A percentile compares a stretch with the other conserved stretches of the same genome.
Conservation (phyloP, 2,888 invertebrate species). For the Acanthopleura granulata region DNA sequence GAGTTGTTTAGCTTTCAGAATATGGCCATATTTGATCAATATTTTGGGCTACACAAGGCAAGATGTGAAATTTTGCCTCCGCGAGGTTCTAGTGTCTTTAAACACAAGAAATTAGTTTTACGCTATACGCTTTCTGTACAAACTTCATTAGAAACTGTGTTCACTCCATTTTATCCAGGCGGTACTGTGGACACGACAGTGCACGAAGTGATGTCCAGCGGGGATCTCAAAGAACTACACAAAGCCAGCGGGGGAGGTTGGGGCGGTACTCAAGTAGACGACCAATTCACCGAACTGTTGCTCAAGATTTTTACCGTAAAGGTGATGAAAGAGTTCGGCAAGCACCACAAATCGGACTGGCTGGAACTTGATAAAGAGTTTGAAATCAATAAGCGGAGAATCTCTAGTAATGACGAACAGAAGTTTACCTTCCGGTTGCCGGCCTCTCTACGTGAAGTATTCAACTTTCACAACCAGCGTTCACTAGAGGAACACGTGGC, state of each 20-base stretch:
- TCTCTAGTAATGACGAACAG: slow-evolving; percentile 23
- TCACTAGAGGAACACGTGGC: slow-evolving; percentile 22
- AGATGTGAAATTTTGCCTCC: too few relatives aligned
- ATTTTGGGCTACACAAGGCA: too few relatives aligned
- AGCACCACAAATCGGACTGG: slow-evolving; percentile 32
- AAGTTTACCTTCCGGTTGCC: slow-evolving; percentile 40
- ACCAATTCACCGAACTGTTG: slow-evolving; percentile 29
- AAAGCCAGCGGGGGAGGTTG: background rate
- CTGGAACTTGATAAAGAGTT: slow-evolving; percentile 39
- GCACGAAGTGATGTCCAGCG: slow-evolving; percentile 27
- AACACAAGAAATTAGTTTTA: too few relatives aligned
- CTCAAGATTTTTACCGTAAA: slow-evolving; percentile 27
- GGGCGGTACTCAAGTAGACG: slow-evolving; percentile 25
- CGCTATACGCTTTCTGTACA: too few relatives aligned
- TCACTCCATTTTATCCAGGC: slow-evolving; percentile 19
- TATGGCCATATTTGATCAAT: too few relatives aligned
- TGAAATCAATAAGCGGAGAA: slow-evolving; percentile 42
- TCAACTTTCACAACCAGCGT: slow-evolving; percentile 24
- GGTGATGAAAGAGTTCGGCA: slow-evolving; percentile 23
- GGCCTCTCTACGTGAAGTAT: slow-evolving; percentile 27
- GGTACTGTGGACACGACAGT: slow-evolving; percentile 32
- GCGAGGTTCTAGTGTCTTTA: too few relatives aligned
- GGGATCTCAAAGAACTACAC: slow-evolving; percentile 24
- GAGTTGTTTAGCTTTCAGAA: too few relatives aligned
- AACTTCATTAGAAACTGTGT: too few relatives aligned